phyloP scores from a whole-genome alignment of 1,140 invertebrate species.

The Philopotamus ludificatus region DNA sequence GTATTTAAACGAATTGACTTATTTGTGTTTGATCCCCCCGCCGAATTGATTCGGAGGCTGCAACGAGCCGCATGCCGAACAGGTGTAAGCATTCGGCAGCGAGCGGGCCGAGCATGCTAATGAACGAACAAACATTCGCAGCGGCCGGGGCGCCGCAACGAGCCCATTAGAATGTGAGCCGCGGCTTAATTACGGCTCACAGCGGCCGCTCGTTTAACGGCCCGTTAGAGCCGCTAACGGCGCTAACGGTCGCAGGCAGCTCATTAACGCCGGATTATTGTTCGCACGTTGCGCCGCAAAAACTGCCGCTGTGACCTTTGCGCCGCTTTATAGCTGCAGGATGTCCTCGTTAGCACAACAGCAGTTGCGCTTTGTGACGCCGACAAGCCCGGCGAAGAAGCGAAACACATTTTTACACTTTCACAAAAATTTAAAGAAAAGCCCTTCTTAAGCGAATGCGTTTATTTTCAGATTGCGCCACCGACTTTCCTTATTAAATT shows the following conservation, averaged over 20 bases:
- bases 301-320: not conserved
- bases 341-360: not conserved
- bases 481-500: too few species aligned
- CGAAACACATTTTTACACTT: not conserved
- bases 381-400: too few species aligned
- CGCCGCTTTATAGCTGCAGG: not conserved
- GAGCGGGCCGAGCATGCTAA: too few species aligned
- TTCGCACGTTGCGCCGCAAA: conserved; percentile 8
- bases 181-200: conserved; percentile 19
- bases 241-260: conserved; percentile 7
- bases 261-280: conserved; percentile 24
- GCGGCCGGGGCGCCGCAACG: conserved; percentile 1
- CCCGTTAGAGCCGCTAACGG: conserved; percentile 10
- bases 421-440: not conserved
- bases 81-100: not conserved
- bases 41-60: not conserved
- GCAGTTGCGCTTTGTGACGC: not conserved
- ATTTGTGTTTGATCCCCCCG: not conserved
- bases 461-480: not conserved
- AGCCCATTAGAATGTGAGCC: conserved; percentile 10
- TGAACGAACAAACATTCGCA: not conserved
- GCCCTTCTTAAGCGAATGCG: not conserved
- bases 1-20: not conserved
- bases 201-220: conserved; percentile 14
- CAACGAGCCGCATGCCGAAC: not conserved